Conservation (phyloP, 1,140 invertebrate species). For the Trypoxylus dichotomus region DNA sequence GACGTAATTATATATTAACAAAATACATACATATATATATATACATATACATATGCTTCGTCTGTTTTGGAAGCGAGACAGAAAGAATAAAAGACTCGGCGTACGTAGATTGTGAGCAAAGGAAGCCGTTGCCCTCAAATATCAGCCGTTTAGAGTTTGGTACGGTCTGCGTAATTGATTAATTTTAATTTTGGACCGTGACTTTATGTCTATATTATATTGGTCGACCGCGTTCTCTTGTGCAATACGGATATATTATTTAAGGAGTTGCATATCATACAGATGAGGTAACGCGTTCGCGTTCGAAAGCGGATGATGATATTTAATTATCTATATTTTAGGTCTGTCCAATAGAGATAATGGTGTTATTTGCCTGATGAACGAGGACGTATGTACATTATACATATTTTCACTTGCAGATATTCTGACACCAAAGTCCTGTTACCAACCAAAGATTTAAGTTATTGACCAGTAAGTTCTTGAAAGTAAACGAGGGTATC, state of each 20-base stretch:
- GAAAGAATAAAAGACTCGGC: background rate
- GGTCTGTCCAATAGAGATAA: too few relatives aligned
- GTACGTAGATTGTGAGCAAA: background rate
- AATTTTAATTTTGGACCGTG: slow-evolving; percentile 14
- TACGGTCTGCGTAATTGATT: background rate
- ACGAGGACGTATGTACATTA: too few relatives aligned
- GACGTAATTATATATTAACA: slow-evolving; percentile 17
- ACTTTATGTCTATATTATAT: slow-evolving; percentile 13
- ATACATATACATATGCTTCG: background rate
- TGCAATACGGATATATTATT: background rate
- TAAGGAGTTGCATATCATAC: background rate
- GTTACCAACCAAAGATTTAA: too few relatives aligned
- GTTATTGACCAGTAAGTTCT: too few relatives aligned
- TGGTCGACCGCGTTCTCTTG: background rate
- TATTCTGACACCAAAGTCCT: too few relatives aligned
- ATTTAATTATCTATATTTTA: background rate
- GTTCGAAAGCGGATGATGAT: background rate
- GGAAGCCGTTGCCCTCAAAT: background rate
- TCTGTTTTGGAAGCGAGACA: background rate
- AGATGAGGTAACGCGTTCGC: background rate
- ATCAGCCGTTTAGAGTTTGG: background rate
- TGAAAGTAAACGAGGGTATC: too few relatives aligned
- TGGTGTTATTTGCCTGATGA: too few relatives aligned
- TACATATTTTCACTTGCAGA: too few relatives aligned
- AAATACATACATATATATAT: background rate